Evolutionary conservation across 2,888 invertebrate species (phyloP), one percentile per base, ranked within the genome.

Genomic region (Ornithoptera priamus): DNA sequence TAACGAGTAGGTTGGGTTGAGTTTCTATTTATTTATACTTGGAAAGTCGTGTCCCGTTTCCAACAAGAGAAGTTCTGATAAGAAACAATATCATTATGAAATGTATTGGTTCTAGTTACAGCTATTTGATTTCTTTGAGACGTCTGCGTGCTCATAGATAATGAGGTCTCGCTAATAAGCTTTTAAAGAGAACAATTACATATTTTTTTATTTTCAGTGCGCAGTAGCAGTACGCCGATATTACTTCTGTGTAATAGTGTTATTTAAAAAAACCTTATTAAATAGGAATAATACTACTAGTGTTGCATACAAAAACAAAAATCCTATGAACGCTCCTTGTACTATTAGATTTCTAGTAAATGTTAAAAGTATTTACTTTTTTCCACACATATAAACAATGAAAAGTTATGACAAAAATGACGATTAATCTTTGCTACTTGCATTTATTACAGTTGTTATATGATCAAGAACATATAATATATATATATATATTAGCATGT

Each of bases 1-100:
- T 67, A 71, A 65, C 65, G 60, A 67, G 70, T 56, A 63, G 68
- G 46, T 62, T 53, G 76, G 72, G 70, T 71, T 76, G 75, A 72
- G 70, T 69, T 76, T 72, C 69, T 73, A 58, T 68, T 71, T 65
- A 62, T 68, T 71, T 62, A 22, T 56, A 62, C 50, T 61, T 10
- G 42, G 36, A 30, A 69, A 70, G 17, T 71, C 59, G 57, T 67
- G 62, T 69, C 57, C 50, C 63, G 61, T 71, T 71, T 71, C 72
- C 61, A 63, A 71, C 65, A 72, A 70, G 71, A 74, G 66, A 59
- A 30, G 12, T 68, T 71, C 71, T 68, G 67, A 71, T 72, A 70
- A 68, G 69, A 68, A 59, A 63, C 57, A 60, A 68, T 65, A 53
- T 61, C 65, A 57, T 65, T 69, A 62, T 24, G 67, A 67, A 67